A percentile compares a stretch with the other conserved stretches of the same genome.
phyloP scores from a whole-genome alignment of 2,797 vertebrate genomes.

The Falco biarmicus region DNA sequence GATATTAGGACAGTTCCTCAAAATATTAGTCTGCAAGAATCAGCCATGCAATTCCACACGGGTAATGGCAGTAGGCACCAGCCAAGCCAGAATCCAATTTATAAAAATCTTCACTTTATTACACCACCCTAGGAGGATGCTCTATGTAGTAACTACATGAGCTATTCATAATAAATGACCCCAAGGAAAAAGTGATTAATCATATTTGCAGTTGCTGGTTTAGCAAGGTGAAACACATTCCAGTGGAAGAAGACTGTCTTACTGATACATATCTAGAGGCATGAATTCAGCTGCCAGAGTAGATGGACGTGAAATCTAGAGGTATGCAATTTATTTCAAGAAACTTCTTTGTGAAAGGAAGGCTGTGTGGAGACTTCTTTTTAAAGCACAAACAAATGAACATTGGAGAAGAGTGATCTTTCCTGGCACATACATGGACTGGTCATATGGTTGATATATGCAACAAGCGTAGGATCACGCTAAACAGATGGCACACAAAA shows the following conservation, averaged over 20 bases:
- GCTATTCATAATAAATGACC: constrained; percentile 66
- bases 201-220: constrained; percentile 43
- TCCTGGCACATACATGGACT: not conserved
- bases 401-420: not conserved
- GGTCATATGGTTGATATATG: not conserved
- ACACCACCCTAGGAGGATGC: not conserved
- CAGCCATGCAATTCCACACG: constrained; percentile 44
- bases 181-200: constrained; percentile 57
- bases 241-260: not conserved
- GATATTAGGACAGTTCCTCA: not conserved
- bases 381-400: not conserved
- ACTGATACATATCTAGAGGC: not conserved
- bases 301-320: not conserved
- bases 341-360: not conserved
- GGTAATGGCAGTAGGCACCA: constrained; percentile 33
- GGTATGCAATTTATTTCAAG: not conserved
- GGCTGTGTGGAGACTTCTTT: not conserved
- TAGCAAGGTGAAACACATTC: constrained; percentile 64
- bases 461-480: rapidly evolving
- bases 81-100: constrained; percentile 65
- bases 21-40: not conserved
- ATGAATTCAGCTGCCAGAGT: not conserved
- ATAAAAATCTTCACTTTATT: constrained; percentile 64
- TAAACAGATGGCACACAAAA: not conserved
- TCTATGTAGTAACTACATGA: not conserved